Evolutionary conservation across 2,888 invertebrate species (phyloP), one percentile per base, ranked within the genome.

Genomic region (Litoditis marina): DNA sequence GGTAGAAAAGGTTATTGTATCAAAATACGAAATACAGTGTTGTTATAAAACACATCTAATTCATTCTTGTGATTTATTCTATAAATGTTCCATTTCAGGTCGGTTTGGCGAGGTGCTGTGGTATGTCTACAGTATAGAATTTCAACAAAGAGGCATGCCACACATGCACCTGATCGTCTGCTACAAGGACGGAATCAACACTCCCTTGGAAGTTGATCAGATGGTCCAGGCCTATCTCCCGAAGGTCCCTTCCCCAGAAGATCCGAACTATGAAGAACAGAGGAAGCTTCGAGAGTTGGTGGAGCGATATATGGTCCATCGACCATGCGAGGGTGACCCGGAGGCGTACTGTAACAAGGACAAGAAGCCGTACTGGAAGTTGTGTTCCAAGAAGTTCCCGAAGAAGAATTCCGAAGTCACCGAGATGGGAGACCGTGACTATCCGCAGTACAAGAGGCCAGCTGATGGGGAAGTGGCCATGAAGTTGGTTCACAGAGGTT

Each of bases 81-180:
- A n/a, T n/a, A n/a, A n/a, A n/a, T n/a, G n/a, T 36, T 36, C 13
- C 4, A 19, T 49, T 49, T 22, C 31, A 22, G 63, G 63, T 27
- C 31, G 42, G 1, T 63, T 58, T 13, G 63, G 63, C n/a, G 16
- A 13, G 1, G 55, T 63, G 3, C 25, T 5, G 0, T 63, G 63
- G 63, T 63, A 34, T 30, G 34, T 13, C 32, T 63, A 32, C 34
- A 42, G 49, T 0, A 27, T 55, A 2, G 63, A 63, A 30, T 63
- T 63, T 25, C 63, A 63, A n/a, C 59, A 59, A 25, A 30, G 63
- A 11, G 63, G 63, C n/a, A 49, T 54, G 49, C 63, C 63, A 2
- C 63, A 63, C 25, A 32, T 32, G 0, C 63, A 63, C 44, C 8
- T 63, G 22, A 39, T 63, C 11, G 4, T 63, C 5, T 31, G n/a